These are phyloP conservation scores for Amphipyra berbera DNA, from an alignment of 2,888 invertebrate species.

Conservation along the genomic window DNA sequence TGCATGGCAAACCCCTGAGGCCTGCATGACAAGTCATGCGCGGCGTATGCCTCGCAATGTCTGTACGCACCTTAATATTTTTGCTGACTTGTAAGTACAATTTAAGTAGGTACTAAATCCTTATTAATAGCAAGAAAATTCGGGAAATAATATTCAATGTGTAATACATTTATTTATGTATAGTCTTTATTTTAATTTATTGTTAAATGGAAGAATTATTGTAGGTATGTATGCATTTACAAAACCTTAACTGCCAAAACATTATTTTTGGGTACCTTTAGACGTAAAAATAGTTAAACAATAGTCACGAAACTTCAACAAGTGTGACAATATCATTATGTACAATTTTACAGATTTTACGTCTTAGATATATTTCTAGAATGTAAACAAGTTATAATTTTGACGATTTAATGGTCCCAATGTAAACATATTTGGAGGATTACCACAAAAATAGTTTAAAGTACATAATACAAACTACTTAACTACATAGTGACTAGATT, in stretches of 20 bases:
- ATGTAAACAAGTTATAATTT: slow-evolving; percentile 51
- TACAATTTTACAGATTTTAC: slow-evolving; percentile 29
- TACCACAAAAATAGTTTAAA: slow-evolving; percentile 40
- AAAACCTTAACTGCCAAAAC: too few species aligned
- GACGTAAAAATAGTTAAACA: slow-evolving; percentile 23
- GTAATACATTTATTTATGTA: slow-evolving; percentile 7
- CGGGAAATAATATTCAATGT: slow-evolving; percentile 23
- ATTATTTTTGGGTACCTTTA: slow-evolving; percentile 17
- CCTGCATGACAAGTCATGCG: too few species aligned
- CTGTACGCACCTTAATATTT: too few species aligned
- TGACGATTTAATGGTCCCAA: slow-evolving; percentile 64
- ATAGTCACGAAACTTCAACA: slow-evolving; percentile 36
- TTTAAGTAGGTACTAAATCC: neutral
- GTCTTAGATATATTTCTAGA: slow-evolving; percentile 35
- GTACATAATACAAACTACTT: slow-evolving; percentile 40
- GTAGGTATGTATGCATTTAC: slow-evolving; percentile 8
- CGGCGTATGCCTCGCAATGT: too few species aligned
- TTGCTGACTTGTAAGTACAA: too few species aligned
- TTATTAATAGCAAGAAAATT: slow-evolving; percentile 34
- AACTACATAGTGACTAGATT: slow-evolving; percentile 62
- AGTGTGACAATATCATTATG: slow-evolving; percentile 21
- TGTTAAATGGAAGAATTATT: slow-evolving; percentile 7
- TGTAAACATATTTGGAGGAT: slow-evolving; percentile 53
- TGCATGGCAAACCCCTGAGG: too few species aligned
- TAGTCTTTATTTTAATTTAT: slow-evolving; percentile 3